Evolutionary conservation across 2,113 vertebrate species (phyloP).

Genomic region (Neomonachus schauinslandi): DNA sequence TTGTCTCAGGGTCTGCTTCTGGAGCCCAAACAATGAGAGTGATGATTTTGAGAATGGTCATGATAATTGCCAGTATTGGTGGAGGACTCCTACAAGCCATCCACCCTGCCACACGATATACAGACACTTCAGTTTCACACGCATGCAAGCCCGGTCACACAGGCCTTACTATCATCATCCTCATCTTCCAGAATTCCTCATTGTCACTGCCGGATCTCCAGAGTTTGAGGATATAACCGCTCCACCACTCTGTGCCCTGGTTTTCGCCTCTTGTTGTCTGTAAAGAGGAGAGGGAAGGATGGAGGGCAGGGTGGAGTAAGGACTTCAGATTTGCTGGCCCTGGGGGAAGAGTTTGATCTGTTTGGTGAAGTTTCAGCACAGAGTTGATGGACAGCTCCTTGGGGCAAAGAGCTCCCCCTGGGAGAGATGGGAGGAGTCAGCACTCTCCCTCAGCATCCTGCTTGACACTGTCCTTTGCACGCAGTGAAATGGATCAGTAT

Average conservation of each 20-base stretch:
- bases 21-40: too few species aligned
- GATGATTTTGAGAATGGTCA: not conserved
- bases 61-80: fast-evolving
- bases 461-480: not conserved
- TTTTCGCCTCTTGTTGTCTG: not conserved
- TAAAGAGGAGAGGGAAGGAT: not conserved
- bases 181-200: not conserved
- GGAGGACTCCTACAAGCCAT: not conserved
- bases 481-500: not conserved
- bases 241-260: not conserved
- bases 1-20: not conserved
- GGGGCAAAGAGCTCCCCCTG: fast-evolving
- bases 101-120: not conserved
- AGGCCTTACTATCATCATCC: fast-evolving
- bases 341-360: not conserved
- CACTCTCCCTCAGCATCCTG: not conserved
- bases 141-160: fast-evolving
- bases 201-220: not conserved
- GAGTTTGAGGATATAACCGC: not conserved
- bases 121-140: not conserved
- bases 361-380: conserved; percentile 24
- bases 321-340: not conserved
- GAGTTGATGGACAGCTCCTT: conserved; percentile 6
- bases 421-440: fast-evolving
- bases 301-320: not conserved